Conservation (phyloP, 1,140 invertebrate genomes). For the Drosophila rufa region DNA sequence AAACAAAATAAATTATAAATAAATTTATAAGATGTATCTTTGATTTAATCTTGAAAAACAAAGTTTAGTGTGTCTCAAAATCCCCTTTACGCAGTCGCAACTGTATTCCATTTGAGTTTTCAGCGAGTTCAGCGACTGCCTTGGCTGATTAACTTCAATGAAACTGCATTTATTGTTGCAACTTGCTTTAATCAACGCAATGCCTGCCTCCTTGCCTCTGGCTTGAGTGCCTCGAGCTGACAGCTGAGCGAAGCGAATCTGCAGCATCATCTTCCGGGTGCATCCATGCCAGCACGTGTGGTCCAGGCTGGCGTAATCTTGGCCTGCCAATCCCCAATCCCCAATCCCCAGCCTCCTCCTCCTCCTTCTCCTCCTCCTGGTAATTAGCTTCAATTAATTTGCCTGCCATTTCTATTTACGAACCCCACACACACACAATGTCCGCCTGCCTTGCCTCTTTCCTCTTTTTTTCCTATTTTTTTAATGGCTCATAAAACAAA, state of each 20-base stretch:
- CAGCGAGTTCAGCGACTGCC: conserved; percentile 61
- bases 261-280: conserved; percentile 76
- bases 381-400: conserved; percentile 83
- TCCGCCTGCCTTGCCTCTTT: conserved; percentile 37
- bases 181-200: conserved; percentile 71
- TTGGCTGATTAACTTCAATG: conserved; percentile 81
- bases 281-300: conserved; percentile 66
- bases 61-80: neutral
- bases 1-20: too few species aligned
- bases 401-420: conserved; percentile 55
- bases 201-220: conserved; percentile 7
- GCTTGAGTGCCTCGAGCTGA: neutral
- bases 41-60: conserved; percentile 9
- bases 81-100: neutral
- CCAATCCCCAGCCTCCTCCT: neutral
- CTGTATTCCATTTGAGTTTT: conserved; percentile 2
- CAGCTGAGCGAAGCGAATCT: conserved; percentile 27
- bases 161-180: conserved; percentile 81
- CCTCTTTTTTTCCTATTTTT: conserved; percentile 24
- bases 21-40: neutral
- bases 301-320: conserved; percentile 45
- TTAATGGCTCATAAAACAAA: conserved; percentile 76
- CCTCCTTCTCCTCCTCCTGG: conserved; percentile 19
- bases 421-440: conserved; percentile 19
- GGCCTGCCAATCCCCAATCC: conserved; percentile 1